Base-by-base conservation (phyloP, 2,113 vertebrate genomes). In the Circaetus gallicus region DNA sequence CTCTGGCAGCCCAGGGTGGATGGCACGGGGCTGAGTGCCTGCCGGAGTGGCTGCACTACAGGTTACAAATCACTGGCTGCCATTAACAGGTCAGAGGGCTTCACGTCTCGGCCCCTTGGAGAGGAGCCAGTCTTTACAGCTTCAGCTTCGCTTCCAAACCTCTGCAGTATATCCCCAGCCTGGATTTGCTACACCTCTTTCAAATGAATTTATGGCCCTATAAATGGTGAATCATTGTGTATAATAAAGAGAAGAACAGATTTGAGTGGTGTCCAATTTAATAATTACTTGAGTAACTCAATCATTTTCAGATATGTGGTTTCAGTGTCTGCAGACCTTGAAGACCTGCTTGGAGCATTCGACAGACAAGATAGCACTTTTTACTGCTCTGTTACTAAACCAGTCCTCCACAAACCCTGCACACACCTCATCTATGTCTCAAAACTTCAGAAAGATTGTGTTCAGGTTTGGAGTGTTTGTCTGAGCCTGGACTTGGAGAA, bases 271-370 rank as follows among this genome's bases (percentile, higher is more conserved):
- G 89, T 97, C 93, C 96, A 98, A 96, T 97, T 97, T 97, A 96
- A 97, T 97, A 98, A 98, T 97, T 98, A 94, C 92, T 81, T 10
- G 84, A 94, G 90, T 96, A 97, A 97, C 96, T 98, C 96, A 80
- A 94, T 98, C 87, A 97, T 98, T 98, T 97, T 95, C 89, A 96
- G 91, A 96, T 97, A 86, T 59, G 66, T 65, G 26, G 53, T 87
- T 92, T 96, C 53, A 69, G 74, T 58, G 89, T 66, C 93, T 83
- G 83, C 79, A 97, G 81, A 95, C 76, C 79, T 94, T 89, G 71
- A 81, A 85, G 86, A 96, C 66, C 77, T 65, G 65, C 14, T 85
- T 8, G 9, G 80, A 91, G 73, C 61, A 45, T 38, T 69, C 0
- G 9, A 45, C 55, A 62, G 84, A 32, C 66, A 67, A 56, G 69